Conservation (phyloP, 2,113 vertebrate genomes). For the Parus major region DNA sequence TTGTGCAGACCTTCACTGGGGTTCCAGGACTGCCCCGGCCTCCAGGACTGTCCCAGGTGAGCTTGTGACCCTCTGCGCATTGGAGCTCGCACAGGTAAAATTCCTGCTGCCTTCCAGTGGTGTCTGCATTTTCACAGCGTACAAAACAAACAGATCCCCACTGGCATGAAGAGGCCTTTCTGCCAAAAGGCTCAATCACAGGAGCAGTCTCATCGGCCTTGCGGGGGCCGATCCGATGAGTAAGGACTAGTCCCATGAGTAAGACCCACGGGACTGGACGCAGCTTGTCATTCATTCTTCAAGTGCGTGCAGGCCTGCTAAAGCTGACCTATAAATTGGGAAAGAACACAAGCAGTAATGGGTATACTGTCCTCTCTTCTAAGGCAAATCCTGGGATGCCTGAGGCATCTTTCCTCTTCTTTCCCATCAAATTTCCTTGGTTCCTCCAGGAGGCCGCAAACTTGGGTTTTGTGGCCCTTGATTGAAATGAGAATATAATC, state of each 20-base stretch:
- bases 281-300: conserved; percentile 6
- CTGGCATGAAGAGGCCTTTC: background rate
- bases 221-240: conserved; percentile 1
- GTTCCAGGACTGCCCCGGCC: background rate
- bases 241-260: conserved; percentile 47
- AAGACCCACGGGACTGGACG: conserved; percentile 46
- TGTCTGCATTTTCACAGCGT: rapidly evolving
- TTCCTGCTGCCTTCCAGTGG: background rate
- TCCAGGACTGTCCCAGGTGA: background rate
- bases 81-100: rapidly evolving
- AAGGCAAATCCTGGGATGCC: background rate
- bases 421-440: background rate
- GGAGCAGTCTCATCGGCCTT: background rate
- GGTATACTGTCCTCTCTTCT: background rate
- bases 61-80: background rate
- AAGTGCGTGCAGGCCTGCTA: conserved; percentile 20
- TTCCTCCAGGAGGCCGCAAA: background rate
- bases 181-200: conserved; percentile 3
- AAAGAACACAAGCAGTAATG: background rate
- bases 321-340: conserved; percentile 33
- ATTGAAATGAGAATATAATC: background rate
- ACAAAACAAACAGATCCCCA: background rate
- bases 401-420: background rate
- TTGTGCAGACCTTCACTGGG: background rate
- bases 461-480: background rate